Percentiles rank a stretch among this genome's conserved stretches.
Evolutionary conservation across 2,113 vertebrate species (phyloP).

Genomic region (Sylvietta virens): DNA sequence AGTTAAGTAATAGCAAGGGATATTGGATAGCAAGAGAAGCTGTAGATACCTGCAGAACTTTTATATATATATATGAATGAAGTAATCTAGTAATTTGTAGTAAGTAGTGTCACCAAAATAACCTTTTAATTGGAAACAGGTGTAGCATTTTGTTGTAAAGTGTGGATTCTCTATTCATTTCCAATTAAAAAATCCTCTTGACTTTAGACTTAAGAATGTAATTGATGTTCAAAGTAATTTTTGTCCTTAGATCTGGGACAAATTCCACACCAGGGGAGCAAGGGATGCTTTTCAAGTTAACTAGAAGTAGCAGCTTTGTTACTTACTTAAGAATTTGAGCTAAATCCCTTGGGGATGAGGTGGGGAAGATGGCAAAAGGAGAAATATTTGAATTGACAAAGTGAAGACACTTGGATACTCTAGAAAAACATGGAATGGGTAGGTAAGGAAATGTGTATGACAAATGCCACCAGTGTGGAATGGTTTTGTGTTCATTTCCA

Average conservation of each 20-base stretch:
- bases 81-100: neutral
- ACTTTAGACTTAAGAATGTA: conserved; percentile 32
- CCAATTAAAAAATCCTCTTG: conserved; percentile 37
- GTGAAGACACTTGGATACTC: neutral
- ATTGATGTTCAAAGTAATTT: conserved; percentile 8
- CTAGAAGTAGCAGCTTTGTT: neutral
- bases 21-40: too few relatives aligned
- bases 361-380: neutral
- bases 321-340: neutral
- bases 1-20: too few relatives aligned
- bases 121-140: conserved; percentile 19
- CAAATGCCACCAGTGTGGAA: neutral
- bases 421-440: neutral
- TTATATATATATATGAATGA: neutral
- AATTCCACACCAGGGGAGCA: neutral
- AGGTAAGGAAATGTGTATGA: neutral
- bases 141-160: neutral
- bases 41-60: too few relatives aligned
- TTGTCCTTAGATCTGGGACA: neutral
- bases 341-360: neutral
- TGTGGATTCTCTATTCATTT: neutral
- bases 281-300: neutral
- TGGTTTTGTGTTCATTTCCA: neutral
- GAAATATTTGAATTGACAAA: neutral
- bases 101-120: neutral